Conservation (phyloP, 2,888 invertebrate species). For the Sussaba pulchella region DNA sequence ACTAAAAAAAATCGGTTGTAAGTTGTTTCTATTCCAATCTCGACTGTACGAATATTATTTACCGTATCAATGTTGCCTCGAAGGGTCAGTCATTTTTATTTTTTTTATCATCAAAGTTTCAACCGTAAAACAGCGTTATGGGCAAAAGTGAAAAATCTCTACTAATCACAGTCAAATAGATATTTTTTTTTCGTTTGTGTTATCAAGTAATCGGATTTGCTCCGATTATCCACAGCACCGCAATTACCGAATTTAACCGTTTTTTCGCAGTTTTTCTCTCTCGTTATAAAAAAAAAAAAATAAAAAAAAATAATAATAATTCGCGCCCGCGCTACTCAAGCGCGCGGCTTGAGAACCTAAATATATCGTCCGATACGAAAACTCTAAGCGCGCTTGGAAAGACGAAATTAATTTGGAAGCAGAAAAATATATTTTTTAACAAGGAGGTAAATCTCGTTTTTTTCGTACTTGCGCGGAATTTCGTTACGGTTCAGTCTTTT, state of each 20-base stretch:
- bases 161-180: conserved; percentile 65
- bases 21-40: conserved; percentile 50
- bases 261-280: conserved; percentile 8
- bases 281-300: not conserved
- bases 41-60: conserved; percentile 8
- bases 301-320: no score
- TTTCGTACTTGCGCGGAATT: conserved; percentile 50
- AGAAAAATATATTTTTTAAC: no score
- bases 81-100: conserved; percentile 10
- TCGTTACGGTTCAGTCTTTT: conserved; percentile 62
- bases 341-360: not conserved
- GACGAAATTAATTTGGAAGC: no score
- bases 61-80: not conserved
- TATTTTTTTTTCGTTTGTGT: conserved; percentile 17
- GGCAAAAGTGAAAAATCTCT: conserved; percentile 61
- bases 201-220: conserved; percentile 13
- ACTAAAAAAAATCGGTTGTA: conserved; percentile 70
- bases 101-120: conserved; percentile 30
- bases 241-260: conserved; percentile 54
- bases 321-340: not conserved
- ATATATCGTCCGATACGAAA: conserved; percentile 16
- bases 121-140: conserved; percentile 57
- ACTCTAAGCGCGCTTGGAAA: conserved; percentile 8
- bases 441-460: not conserved
- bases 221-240: conserved; percentile 45